Percentiles rank a stretch among this genome's conserved stretches.
Conservation (phyloP, 2,113 vertebrate species). For the Hoplias malabaricus region DNA sequence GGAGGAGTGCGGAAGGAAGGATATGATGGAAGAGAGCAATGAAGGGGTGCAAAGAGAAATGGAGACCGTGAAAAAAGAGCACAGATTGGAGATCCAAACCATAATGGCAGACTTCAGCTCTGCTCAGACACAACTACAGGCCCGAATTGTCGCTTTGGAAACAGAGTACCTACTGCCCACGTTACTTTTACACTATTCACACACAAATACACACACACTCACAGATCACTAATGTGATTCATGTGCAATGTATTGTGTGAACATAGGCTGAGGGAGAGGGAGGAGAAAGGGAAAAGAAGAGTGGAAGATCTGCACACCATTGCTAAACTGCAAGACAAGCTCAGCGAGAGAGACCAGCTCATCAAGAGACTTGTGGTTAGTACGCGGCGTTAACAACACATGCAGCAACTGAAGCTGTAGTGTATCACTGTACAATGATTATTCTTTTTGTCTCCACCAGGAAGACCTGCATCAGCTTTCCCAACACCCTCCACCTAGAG, state of each 20-base stretch:
- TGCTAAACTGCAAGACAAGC: constrained; percentile 83
- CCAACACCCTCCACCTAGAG: constrained; percentile 72
- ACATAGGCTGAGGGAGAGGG: constrained; percentile 82
- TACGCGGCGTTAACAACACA: not conserved
- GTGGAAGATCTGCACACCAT: constrained; percentile 82
- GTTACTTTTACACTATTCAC: constrained; percentile 4
- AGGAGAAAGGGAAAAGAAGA: constrained; percentile 81
- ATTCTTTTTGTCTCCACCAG: constrained; percentile 70
- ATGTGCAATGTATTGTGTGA: constrained; percentile 52
- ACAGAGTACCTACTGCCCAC: constrained; percentile 71
- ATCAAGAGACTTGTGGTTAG: constrained; percentile 88
- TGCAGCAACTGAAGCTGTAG: not conserved
- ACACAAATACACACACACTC: constrained; percentile 6
- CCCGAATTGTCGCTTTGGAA: constrained; percentile 86
- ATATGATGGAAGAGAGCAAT: constrained; percentile 68
- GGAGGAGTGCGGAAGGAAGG: constrained; percentile 68
- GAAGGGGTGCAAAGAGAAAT: constrained; percentile 72
- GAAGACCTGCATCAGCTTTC: constrained; percentile 87
- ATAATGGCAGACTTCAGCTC: constrained; percentile 83
- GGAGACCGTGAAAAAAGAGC: constrained; percentile 76
- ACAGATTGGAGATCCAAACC: constrained; percentile 80
- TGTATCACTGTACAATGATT: not conserved
- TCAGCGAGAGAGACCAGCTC: constrained; percentile 86
- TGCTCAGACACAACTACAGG: constrained; percentile 80
- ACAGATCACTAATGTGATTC: constrained; percentile 1